Conservation (phyloP, 2,888 invertebrate genomes). For the Polydrusus cervinus region DNA sequence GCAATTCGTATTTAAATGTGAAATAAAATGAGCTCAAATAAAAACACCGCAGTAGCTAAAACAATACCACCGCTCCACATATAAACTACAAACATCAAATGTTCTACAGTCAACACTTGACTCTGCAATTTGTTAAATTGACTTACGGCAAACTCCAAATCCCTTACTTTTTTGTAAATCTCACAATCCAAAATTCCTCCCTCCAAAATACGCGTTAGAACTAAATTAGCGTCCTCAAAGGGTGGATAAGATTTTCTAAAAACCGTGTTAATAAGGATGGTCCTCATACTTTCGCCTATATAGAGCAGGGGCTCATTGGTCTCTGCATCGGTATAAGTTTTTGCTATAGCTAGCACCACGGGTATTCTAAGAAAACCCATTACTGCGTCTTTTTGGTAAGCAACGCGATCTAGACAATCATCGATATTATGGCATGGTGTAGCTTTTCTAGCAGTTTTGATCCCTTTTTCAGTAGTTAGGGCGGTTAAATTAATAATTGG, state of each 20-base stretch:
- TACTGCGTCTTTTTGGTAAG: slow-evolving; percentile 5
- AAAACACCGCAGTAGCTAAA: background rate
- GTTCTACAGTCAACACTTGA: background rate
- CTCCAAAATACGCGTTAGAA: slow-evolving; percentile 15
- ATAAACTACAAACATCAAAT: background rate
- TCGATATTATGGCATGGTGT: background rate
- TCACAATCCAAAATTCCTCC: background rate
- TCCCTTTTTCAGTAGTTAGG: background rate
- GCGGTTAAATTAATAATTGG: background rate
- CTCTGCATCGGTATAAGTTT: background rate
- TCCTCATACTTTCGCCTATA: background rate
- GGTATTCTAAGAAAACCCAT: background rate
- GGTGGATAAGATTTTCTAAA: slow-evolving; percentile 17
- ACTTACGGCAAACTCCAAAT: background rate
- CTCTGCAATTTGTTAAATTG: background rate
- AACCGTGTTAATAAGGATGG: slow-evolving; percentile 4
- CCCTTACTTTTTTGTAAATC: background rate
- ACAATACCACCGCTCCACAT: background rate
- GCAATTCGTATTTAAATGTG: no score
- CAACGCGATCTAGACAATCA: slow-evolving; percentile 1
- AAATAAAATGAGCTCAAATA: background rate
- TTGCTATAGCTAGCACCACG: background rate
- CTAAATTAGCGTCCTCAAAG: slow-evolving; percentile 13
- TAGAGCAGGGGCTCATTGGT: slow-evolving; percentile 6
- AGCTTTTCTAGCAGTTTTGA: background rate